Percentiles rank a stretch among this genome's conserved stretches.
These are phyloP conservation scores for Hemichromis elongatus DNA, from an alignment of 2,113 vertebrate species.

Conservation along the genomic window DNA sequence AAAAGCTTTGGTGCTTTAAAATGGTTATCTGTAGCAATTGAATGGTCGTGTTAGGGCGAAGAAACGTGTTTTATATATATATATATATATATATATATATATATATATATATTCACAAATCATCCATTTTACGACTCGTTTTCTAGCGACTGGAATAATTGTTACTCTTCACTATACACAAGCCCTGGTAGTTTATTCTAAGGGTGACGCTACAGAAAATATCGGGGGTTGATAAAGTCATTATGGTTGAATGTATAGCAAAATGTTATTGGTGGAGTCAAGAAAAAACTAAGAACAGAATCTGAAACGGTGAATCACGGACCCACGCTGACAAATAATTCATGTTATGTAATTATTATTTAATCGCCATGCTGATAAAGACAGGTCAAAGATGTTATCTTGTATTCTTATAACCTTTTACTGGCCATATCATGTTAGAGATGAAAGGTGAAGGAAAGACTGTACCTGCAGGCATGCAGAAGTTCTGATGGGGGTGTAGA, in stretches of 20 bases:
- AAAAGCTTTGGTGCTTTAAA: slow-evolving; percentile 9
- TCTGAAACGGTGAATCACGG: background rate
- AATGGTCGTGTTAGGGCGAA: background rate
- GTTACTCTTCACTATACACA: background rate
- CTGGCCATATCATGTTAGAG: background rate
- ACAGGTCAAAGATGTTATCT: background rate
- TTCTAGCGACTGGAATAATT: background rate
- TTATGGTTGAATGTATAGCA: background rate
- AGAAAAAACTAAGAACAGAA: background rate
- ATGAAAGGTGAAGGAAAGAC: background rate
- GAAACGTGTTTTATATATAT: background rate
- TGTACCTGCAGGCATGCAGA: background rate
- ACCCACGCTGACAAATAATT: background rate
- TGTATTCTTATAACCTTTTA: background rate
- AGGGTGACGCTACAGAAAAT: background rate
- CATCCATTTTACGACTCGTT: background rate
- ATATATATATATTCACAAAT: background rate
- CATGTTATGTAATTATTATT: background rate
- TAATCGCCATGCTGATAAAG: background rate
- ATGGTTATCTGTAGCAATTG: background rate
- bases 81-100: no score
- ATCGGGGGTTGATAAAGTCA: background rate
- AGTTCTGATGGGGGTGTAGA: background rate
- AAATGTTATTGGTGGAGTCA: background rate
- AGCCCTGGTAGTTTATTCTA: background rate